Evolutionary conservation across 2,113 vertebrate species (phyloP), one percentile per base, ranked within the genome.

Genomic region (Steatornis caripensis): DNA sequence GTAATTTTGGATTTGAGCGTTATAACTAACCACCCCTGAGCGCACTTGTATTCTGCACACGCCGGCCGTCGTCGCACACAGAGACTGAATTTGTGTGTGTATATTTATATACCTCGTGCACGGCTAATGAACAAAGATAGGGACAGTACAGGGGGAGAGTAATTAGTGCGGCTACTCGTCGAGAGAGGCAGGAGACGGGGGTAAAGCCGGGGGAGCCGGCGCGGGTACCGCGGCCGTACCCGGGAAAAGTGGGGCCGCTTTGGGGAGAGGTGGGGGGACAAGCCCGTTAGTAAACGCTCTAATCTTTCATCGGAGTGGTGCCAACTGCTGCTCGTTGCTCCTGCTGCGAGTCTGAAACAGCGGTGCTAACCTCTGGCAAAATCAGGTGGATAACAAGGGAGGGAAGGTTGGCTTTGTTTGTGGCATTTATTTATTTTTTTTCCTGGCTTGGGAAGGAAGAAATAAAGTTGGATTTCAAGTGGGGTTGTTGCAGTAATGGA

Each of bases 401-500:
- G 85, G 51, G 79, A 71, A 84, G 60, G 76, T 27, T 78, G 92
- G 20, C 57, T 87, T 77, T 37, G n/a, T 49, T 78, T 51, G 71
- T 5, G 6, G 22, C 15, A 4, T 46, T 66, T n/a, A 1, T 36
- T 48, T 43, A 3, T 54, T 26, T 39, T 36, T 14, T 21, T 9
- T 0, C 11, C 37, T 26, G 71, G 55, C 71, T 57, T 8, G 54
- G 13, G 58, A 55, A 80, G 85, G 58, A 66, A 87, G 79, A 94
- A 89, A 84, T 87, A 27, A 94, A 93, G 88, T 90, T 66, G 79
- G 43, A 58, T 93, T 94, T 96, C 76, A 51, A 90, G 90, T 93
- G 92, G 83, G 48, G 90, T 66, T 81, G 76, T 90, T 95, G 92
- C 92, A 34, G 93, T 92, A 80, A 80, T 66, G 76, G 88, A 94